phyloP scores from a whole-genome alignment of 2,113 vertebrate species.

The Porphyrio hochstetteri region DNA sequence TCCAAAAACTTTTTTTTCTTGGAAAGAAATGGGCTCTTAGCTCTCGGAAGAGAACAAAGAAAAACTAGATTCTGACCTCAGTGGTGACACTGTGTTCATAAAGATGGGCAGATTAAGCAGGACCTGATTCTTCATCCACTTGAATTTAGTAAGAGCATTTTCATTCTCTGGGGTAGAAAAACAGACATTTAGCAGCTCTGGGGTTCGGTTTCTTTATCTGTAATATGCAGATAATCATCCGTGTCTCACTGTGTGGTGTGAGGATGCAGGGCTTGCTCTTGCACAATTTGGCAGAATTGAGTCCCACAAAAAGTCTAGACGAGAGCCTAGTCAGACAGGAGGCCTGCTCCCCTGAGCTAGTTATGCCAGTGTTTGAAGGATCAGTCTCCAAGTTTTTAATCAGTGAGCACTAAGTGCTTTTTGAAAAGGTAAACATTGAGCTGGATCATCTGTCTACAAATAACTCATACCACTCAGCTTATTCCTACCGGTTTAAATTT shows the following conservation, averaged over 20 bases:
- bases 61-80: neutral
- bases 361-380: neutral
- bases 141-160: neutral
- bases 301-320: neutral
- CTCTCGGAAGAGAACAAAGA: neutral
- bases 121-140: neutral
- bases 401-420: neutral
- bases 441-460: constrained; percentile 53
- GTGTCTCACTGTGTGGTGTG: neutral
- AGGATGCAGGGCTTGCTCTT: neutral
- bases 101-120: neutral
- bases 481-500: constrained; percentile 49
- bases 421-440: constrained; percentile 44
- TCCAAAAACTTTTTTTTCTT: neutral
- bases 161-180: neutral
- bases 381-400: constrained; percentile 24
- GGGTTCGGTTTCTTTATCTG: neutral
- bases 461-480: constrained; percentile 29
- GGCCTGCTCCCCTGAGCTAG: neutral
- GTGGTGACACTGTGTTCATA: neutral
- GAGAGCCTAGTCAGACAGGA: neutral
- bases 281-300: neutral
- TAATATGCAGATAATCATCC: neutral
- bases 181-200: neutral
- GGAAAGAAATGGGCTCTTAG: neutral